Evolutionary conservation across 1,140 invertebrate species (phyloP), one percentile per base, ranked within the genome.

Genomic region (Drosophila santomea): DNA sequence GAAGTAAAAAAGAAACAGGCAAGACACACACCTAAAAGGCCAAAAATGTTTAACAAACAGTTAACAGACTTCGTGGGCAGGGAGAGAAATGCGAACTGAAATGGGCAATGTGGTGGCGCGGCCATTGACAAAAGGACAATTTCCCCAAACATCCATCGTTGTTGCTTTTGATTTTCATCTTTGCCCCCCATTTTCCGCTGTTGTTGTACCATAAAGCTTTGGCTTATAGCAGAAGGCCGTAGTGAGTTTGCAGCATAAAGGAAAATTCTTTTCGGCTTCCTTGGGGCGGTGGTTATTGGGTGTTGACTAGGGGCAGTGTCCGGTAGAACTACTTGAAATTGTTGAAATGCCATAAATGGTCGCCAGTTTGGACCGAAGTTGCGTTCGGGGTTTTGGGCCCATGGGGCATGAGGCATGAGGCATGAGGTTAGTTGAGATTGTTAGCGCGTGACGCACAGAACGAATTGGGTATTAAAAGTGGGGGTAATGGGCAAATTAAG

Each of bases 321-420:
- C 62, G 68, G 68, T 51, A 82, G 78, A 86, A 86, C 79, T 83
- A 88, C 79, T 88, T 88, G 47, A 88, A 86, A 86, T 88, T 88
- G 69, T 82, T 82, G 61, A 78, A 73, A 86, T 86, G 66, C 82
- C 82, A 86, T 82, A 86, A 86, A 88, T 78, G 69, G 60, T 61
- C 66, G 60, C 48, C 57, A 25, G 48, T 50, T 39, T 35, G 47
- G 62, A 36, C 38, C 17, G 23, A 17, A 48, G 25, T 8, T 38
- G 63, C 15, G 58, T 35, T 2, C 23, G 15, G n/a, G 10, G n/a
- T 44, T 44, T 23, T 38, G 63, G 35, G 35, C 36, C 36, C 50
- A 73, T 41, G 51, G 41, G 63, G 38, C 54, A 47, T 45, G 56
- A 48, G 64, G 60, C 20, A 2, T 20, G 51, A 48, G 63, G 38